Percentiles rank a stretch among this genome's conserved stretches.
These are phyloP conservation scores for Smutsia temminckii DNA, from an alignment of 2,797 vertebrate species.

Conservation along the genomic window DNA sequence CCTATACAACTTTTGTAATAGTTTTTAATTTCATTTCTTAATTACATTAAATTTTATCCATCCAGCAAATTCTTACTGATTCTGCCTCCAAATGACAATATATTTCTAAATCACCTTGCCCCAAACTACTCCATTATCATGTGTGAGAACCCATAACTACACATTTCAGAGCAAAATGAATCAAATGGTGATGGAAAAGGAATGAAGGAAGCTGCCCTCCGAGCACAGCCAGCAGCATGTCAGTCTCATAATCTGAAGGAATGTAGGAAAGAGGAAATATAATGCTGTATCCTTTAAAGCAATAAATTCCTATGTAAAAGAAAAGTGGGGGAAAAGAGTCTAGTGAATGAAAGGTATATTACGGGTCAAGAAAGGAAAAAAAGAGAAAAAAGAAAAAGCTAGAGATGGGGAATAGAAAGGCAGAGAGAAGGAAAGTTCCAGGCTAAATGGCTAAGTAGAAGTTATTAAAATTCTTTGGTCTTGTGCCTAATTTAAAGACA, in stretches of 20 bases:
- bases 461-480: slow-evolving; percentile 48
- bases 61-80: neutral
- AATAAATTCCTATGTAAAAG: slow-evolving; percentile 4
- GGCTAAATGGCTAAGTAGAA: neutral
- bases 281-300: neutral
- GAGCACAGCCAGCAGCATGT: no score
- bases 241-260: neutral
- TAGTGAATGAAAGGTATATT: neutral
- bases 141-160: neutral
- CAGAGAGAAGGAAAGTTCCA: neutral
- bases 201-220: neutral
- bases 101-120: neutral
- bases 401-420: neutral
- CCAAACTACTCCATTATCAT: neutral
- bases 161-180: slow-evolving; percentile 45
- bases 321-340: neutral
- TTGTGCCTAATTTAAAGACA: slow-evolving; percentile 40
- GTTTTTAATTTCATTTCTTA: neutral
- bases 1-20: neutral
- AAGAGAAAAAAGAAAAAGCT: neutral
- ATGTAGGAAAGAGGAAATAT: neutral
- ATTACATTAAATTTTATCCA: slow-evolving; percentile 30
- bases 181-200: neutral
- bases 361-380: neutral
- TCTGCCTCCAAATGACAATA: neutral